phyloP scores from a whole-genome alignment of 1,140 invertebrate species.

The Papilio polytes region DNA sequence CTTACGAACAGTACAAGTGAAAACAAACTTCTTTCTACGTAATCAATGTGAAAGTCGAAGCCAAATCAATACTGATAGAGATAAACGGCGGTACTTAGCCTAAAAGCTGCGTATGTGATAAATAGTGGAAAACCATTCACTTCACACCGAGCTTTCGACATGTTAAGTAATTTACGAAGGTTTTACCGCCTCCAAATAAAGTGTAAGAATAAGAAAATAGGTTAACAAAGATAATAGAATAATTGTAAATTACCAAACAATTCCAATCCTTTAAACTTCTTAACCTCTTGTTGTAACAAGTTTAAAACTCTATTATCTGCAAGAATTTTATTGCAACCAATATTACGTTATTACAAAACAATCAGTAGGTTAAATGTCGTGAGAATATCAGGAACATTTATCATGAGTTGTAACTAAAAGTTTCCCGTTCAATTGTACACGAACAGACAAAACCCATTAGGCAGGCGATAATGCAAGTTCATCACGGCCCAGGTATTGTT shows the following conservation, averaged over 20 bases:
- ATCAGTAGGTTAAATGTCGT: slow-evolving; percentile 48
- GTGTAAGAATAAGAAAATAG: background rate
- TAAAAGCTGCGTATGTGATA: slow-evolving; percentile 67
- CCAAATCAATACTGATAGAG: slow-evolving; percentile 53
- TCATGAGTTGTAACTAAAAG: slow-evolving; percentile 57
- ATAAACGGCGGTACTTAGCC: slow-evolving; percentile 55
- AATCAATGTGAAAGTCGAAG: slow-evolving; percentile 63
- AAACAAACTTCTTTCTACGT: slow-evolving; percentile 46
- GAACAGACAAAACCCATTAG: slow-evolving; percentile 77
- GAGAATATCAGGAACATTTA: slow-evolving; percentile 63
- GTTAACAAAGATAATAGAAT: background rate
- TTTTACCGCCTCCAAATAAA: background rate
- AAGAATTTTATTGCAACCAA: background rate
- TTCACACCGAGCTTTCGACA: slow-evolving; percentile 31
- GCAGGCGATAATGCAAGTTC: slow-evolving; percentile 78
- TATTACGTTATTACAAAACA: slow-evolving; percentile 30
- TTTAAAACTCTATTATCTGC: background rate
- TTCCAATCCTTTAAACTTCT: background rate
- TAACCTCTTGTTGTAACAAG: background rate
- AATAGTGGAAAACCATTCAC: slow-evolving; percentile 59
- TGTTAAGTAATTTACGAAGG: background rate
- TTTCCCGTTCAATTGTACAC: slow-evolving; percentile 60
- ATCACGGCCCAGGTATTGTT: slow-evolving; percentile 74
- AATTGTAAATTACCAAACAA: background rate
- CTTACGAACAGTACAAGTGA: slow-evolving; percentile 42